These are phyloP conservation scores for Andrena chrysosceles DNA, from an alignment of 2,888 invertebrate species.

Conservation along the genomic window DNA sequence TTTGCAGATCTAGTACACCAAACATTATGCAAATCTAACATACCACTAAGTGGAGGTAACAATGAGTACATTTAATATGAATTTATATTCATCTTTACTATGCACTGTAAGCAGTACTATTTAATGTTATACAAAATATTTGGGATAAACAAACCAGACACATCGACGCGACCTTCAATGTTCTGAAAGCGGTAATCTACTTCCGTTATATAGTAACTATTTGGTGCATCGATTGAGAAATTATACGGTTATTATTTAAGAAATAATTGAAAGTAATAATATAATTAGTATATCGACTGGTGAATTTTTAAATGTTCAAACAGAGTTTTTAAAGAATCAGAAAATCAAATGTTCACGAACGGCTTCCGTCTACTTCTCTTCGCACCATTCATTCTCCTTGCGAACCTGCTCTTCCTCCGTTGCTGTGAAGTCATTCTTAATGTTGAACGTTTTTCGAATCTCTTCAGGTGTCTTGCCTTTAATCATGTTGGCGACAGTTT, in stretches of 20 bases:
- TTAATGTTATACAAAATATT: slow-evolving; percentile 28
- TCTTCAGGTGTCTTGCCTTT: slow-evolving; percentile 99
- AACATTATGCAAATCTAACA: slow-evolving; percentile 21
- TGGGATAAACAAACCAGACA: slow-evolving; percentile 28
- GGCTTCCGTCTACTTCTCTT: slow-evolving; percentile 89
- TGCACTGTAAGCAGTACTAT: slow-evolving; percentile 25
- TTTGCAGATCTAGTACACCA: slow-evolving; percentile 10
- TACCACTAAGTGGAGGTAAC: slow-evolving; percentile 25
- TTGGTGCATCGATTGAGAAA: slow-evolving; percentile 16
- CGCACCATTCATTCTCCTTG: slow-evolving; percentile 98
- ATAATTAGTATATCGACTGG: neutral
- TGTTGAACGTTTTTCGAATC: slow-evolving; percentile 98
- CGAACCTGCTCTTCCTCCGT: slow-evolving; percentile 99
- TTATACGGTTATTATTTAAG: neutral
- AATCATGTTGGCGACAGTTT: slow-evolving; percentile 99
- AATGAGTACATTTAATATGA: slow-evolving; percentile 19
- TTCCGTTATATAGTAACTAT: slow-evolving; percentile 27
- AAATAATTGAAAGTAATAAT: slow-evolving; percentile 10
- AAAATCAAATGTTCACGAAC: neutral
- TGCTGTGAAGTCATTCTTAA: slow-evolving; percentile 98
- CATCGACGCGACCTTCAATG: neutral
- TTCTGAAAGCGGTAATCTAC: slow-evolving; percentile 8
- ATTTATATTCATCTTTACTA: slow-evolving; percentile 22
- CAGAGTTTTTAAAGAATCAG: slow-evolving; percentile 13
- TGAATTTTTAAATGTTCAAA: slow-evolving; percentile 23